phyloP scores from a whole-genome alignment of 2,797 vertebrate genomes.

The Ctenopoma multispine region DNA sequence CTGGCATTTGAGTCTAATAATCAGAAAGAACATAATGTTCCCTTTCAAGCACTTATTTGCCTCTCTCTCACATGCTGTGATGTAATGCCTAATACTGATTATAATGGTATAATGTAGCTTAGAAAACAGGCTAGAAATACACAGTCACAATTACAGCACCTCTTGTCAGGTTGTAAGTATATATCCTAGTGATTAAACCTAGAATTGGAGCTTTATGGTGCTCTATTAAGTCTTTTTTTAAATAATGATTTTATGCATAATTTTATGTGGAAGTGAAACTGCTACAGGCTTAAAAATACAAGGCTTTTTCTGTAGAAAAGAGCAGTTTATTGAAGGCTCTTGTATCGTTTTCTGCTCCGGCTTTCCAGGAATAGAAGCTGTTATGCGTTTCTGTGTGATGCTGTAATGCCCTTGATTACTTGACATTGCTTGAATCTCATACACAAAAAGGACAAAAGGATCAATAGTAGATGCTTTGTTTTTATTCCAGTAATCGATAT shows the following conservation, averaged over 20 bases:
- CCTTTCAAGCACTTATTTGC: conserved; percentile 73
- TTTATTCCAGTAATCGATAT: conserved; percentile 79
- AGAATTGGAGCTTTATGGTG: conserved; percentile 29
- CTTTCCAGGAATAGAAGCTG: conserved; percentile 58
- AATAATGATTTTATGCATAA: conserved; percentile 40
- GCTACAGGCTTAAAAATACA: conserved; percentile 38
- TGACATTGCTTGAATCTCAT: conserved; percentile 75
- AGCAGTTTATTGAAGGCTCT: conserved; percentile 66
- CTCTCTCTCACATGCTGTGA: conserved; percentile 63
- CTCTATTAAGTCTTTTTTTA: conserved; percentile 44
- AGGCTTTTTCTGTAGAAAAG: conserved; percentile 36
- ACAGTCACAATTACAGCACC: conserved; percentile 40
- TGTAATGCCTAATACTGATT: conserved; percentile 69
- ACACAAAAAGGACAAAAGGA: conserved; percentile 71
- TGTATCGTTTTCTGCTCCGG: conserved; percentile 42
- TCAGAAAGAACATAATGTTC: conserved; percentile 79
- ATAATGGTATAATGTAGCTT: conserved; percentile 58
- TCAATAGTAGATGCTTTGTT: conserved; percentile 84
- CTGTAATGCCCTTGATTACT: conserved; percentile 79
- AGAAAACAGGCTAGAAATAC: conserved; percentile 64
- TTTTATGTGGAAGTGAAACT: conserved; percentile 49
- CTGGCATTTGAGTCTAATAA: conserved; percentile 75
- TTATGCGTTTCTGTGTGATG: conserved; percentile 52
- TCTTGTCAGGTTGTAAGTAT: conserved; percentile 38
- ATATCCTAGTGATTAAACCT: conserved; percentile 27